Conservation (phyloP, 1,140 invertebrate species). For the Chlorops oryzae region DNA sequence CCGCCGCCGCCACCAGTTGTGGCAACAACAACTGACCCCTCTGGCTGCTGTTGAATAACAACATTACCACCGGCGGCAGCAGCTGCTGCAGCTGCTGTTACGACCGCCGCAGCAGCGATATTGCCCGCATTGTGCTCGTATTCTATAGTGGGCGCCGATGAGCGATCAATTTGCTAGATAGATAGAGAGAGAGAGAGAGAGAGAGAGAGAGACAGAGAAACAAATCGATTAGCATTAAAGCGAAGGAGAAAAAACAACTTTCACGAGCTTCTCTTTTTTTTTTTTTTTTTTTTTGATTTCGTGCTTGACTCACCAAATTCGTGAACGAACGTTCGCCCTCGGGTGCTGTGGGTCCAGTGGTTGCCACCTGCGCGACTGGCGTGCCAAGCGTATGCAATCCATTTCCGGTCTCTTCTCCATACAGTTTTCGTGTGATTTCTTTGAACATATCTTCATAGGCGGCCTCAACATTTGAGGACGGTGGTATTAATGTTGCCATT, state of each 20-base stretch:
- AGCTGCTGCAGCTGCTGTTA: constrained; percentile 7
- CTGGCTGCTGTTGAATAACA: constrained; percentile 22
- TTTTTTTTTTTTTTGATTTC: too few relatives aligned
- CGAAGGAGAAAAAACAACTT: too few relatives aligned
- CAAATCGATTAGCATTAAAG: background rate
- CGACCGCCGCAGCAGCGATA: constrained; percentile 16
- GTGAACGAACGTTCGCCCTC: constrained; percentile 47
- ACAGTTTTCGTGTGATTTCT: constrained; percentile 83
- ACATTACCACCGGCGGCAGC: constrained; percentile 11
- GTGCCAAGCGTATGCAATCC: constrained; percentile 49
- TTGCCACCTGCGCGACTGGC: constrained; percentile 46
- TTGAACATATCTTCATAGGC: constrained; percentile 55
- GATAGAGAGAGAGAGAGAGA: background rate
- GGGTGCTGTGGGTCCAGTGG: constrained; percentile 45
- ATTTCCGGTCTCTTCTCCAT: constrained; percentile 70
- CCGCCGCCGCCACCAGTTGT: constrained; percentile 28
- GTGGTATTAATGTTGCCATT: constrained; percentile 46
- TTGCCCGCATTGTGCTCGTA: constrained; percentile 33
- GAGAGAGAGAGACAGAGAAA: constrained; percentile 3
- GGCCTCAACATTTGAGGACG: constrained; percentile 47
- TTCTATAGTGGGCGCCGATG: constrained; percentile 41
- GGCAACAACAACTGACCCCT: constrained; percentile 37
- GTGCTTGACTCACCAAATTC: constrained; percentile 44
- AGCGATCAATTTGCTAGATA: constrained; percentile 41
- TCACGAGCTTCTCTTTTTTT: too few relatives aligned